Conservation (phyloP, 2,113 vertebrate species). For the Corythoichthys intestinalis region DNA sequence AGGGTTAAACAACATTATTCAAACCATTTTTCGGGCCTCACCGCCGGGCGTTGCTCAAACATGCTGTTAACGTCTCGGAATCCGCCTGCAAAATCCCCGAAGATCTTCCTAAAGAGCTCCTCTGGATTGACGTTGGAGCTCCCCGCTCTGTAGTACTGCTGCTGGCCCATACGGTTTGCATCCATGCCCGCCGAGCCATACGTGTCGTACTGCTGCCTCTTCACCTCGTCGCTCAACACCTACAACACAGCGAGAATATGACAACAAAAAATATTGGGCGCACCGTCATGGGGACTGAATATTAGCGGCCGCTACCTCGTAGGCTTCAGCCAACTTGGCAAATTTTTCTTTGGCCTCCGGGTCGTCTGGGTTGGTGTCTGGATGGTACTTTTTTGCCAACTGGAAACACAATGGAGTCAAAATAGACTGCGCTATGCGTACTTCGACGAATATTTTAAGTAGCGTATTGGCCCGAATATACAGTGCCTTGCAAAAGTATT, state of each 20-base stretch:
- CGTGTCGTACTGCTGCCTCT: conserved; percentile 87
- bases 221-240: conserved; percentile 90
- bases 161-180: conserved; percentile 53
- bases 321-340: conserved; percentile 89
- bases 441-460: not conserved
- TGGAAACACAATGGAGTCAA: conserved; percentile 33
- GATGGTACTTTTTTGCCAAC: conserved; percentile 96
- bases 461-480: too few relatives aligned
- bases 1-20: too few relatives aligned
- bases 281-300: not conserved
- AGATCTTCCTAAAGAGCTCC: conserved; percentile 94
- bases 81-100: conserved; percentile 85
- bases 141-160: conserved; percentile 82
- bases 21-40: conserved; percentile 55
- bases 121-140: conserved; percentile 81
- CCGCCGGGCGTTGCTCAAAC: conserved; percentile 90
- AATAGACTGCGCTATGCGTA: not conserved
- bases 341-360: conserved; percentile 96
- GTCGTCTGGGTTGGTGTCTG: conserved; percentile 92
- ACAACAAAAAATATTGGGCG: not conserved
- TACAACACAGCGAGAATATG: conserved; percentile 28
- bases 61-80: conserved; percentile 81
- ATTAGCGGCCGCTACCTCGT: conserved; percentile 77
- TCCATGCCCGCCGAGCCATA: conserved; percentile 83
- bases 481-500: too few relatives aligned